Conservation (phyloP, 1,140 invertebrate species). For the Epicauta chinensis region DNA sequence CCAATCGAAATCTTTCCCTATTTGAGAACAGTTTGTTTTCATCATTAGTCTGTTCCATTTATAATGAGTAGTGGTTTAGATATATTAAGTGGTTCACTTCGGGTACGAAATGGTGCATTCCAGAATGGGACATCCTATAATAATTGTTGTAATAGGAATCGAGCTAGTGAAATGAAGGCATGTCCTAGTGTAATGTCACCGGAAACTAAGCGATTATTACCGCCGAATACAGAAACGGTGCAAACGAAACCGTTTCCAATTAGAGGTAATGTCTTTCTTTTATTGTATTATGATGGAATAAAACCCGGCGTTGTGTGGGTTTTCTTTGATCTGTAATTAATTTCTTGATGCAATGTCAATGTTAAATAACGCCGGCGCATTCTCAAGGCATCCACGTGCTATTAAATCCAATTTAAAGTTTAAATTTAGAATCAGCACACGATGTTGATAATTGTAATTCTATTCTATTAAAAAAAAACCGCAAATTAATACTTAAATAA, state of each 20-base stretch:
- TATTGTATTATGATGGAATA: too few species aligned
- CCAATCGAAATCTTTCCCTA: too few species aligned
- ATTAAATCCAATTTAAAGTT: too few species aligned
- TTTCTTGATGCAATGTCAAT: slow-evolving; percentile 1
- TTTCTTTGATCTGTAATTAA: too few species aligned
- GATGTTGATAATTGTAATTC: too few species aligned
- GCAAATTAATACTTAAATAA: too few species aligned
- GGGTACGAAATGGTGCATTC: slow-evolving; percentile 35
- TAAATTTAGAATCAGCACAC: too few species aligned
- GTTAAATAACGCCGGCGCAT: slow-evolving; percentile 8
- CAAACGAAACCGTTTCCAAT: slow-evolving; percentile 83
- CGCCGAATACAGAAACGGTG: slow-evolving; percentile 71
- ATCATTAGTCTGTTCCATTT: too few species aligned
- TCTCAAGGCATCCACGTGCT: background rate
- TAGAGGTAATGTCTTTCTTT: slow-evolving; percentile 52
- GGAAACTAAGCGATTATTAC: slow-evolving; percentile 55
- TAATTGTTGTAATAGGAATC: slow-evolving; percentile 16
- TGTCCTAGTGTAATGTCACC: slow-evolving; percentile 61
- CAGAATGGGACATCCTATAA: slow-evolving; percentile 25
- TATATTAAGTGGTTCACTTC: slow-evolving; percentile 36
- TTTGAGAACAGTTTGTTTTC: too few species aligned
- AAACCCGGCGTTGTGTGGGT: too few species aligned
- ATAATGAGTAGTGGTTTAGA: slow-evolving; percentile 34
- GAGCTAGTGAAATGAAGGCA: slow-evolving; percentile 47
- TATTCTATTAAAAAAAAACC: too few species aligned